A percentile compares a stretch with the other conserved stretches of the same genome.
phyloP scores from a whole-genome alignment of 2,797 vertebrate genomes.

The Darevskia mixta region DNA sequence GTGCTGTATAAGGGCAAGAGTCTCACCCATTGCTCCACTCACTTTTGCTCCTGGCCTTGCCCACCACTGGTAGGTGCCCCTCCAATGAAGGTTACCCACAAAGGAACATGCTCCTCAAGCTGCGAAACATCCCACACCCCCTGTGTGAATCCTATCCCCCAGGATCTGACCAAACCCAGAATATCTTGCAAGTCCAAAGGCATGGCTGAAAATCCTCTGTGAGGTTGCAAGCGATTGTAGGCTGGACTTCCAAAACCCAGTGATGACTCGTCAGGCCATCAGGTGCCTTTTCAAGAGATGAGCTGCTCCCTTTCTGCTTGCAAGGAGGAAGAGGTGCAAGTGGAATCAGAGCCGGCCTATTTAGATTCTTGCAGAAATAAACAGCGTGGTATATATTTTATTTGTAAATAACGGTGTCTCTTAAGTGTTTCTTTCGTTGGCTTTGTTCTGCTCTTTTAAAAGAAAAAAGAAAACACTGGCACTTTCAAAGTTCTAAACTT shows the following conservation, averaged over 20 bases:
- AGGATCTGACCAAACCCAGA: not conserved
- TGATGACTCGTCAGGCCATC: not conserved
- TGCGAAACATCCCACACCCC: not conserved
- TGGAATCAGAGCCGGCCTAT: not conserved
- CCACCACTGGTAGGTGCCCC: too few species aligned
- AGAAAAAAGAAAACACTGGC: not conserved
- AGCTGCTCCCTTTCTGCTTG: not conserved
- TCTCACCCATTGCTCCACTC: not conserved
- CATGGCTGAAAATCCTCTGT: not conserved
- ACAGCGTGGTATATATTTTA: not conserved
- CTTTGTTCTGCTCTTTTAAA: not conserved
- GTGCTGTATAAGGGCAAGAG: not conserved
- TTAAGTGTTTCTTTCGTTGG: not conserved
- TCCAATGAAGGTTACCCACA: not conserved
- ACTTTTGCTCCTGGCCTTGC: too few species aligned
- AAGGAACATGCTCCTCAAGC: not conserved
- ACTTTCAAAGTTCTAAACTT: not conserved
- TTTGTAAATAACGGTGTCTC: not conserved
- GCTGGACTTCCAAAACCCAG: not conserved
- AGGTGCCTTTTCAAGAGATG: not conserved
- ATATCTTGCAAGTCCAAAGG: not conserved
- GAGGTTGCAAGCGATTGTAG: not conserved
- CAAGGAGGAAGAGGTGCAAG: not conserved
- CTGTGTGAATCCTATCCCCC: not conserved
- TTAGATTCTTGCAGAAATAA: slow-evolving; percentile 14